Conservation (phyloP, 2,797 vertebrate species). For the Dermochelys coriacea region DNA sequence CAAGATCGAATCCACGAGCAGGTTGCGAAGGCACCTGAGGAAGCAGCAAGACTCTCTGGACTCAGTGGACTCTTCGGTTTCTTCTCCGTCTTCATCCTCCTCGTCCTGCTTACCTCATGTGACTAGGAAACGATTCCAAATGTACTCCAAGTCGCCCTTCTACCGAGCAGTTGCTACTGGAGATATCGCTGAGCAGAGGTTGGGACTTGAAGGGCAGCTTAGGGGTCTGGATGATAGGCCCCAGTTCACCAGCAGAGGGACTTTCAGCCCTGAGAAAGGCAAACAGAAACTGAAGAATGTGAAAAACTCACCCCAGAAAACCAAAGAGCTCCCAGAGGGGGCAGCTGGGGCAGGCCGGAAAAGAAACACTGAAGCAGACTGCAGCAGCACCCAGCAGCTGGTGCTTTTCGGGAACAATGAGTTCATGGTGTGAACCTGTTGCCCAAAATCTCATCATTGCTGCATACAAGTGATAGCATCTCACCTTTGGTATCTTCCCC, state of each 20-base stretch:
- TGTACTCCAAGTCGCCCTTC: slow-evolving; percentile 92
- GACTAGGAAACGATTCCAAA: slow-evolving; percentile 87
- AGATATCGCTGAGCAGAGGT: slow-evolving; percentile 4
- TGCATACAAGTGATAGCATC: neutral
- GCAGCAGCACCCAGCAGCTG: slow-evolving; percentile 82
- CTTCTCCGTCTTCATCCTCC: slow-evolving; percentile 85
- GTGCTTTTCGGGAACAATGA: slow-evolving; percentile 94
- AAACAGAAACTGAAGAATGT: slow-evolving; percentile 93
- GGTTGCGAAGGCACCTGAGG: slow-evolving; percentile 78
- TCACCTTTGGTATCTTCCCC: slow-evolving; percentile 17
- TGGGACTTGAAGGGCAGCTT: slow-evolving; percentile 74
- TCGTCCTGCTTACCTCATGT: slow-evolving; percentile 87
- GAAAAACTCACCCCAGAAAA: slow-evolving; percentile 87
- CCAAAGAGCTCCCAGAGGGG: slow-evolving; percentile 85
- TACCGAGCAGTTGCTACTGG: slow-evolving; percentile 82
- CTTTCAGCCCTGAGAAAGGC: slow-evolving; percentile 94
- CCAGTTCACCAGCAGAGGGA: slow-evolving; percentile 93
- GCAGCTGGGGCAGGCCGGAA: slow-evolving; percentile 72
- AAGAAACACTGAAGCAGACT: slow-evolving; percentile 82
- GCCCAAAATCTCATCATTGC: neutral
- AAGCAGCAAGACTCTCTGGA: slow-evolving; percentile 85
- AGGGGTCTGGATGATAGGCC: slow-evolving; percentile 85
- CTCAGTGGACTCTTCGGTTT: slow-evolving; percentile 82
- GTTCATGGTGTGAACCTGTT: slow-evolving; percentile 94
- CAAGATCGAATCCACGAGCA: slow-evolving; percentile 82